A percentile compares a stretch with the other conserved stretches of the same genome.
Conservation (phyloP, 2,797 vertebrate genomes). For the Menidia menidia region DNA sequence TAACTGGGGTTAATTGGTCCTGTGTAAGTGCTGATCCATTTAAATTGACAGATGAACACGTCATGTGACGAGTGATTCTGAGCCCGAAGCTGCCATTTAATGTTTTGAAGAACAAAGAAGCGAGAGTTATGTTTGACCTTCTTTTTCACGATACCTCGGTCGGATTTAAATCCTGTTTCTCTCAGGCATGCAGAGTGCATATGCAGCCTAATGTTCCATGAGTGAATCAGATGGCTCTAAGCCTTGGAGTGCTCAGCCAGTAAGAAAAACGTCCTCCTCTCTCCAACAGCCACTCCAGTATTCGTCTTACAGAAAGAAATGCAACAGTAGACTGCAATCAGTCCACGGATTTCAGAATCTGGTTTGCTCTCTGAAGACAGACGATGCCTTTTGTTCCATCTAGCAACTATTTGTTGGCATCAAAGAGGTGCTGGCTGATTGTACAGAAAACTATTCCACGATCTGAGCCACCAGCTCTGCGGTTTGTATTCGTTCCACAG, state of each 20-base stretch:
- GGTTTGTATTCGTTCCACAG: slow-evolving; percentile 21
- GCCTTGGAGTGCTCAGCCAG: slow-evolving; percentile 30
- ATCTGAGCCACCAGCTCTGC: slow-evolving; percentile 6
- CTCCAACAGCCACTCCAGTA: slow-evolving; percentile 19
- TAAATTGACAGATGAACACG: slow-evolving; percentile 12
- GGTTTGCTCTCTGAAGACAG: slow-evolving; percentile 16
- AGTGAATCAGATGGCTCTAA: slow-evolving; percentile 48
- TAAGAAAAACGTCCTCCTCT: slow-evolving; percentile 7
- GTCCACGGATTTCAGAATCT: slow-evolving; percentile 10
- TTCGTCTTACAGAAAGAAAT: slow-evolving; percentile 25
- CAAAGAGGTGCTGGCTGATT: background rate
- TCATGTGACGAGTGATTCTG: background rate
- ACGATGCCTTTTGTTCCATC: slow-evolving; percentile 25
- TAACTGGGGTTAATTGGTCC: background rate
- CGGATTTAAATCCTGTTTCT: slow-evolving; percentile 47
- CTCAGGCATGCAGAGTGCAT: slow-evolving; percentile 37
- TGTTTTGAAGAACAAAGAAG: slow-evolving; percentile 25
- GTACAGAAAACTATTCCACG: slow-evolving; percentile 9
- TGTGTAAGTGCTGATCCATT: slow-evolving; percentile 1
- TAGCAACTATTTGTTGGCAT: slow-evolving; percentile 22
- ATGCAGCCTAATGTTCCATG: slow-evolving; percentile 32
- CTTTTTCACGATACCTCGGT: slow-evolving; percentile 30
- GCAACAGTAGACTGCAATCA: slow-evolving; percentile 26
- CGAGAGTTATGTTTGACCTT: slow-evolving; percentile 45
- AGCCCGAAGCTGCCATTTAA: slow-evolving; percentile 24